These are phyloP conservation scores for Ectemnius cavifrons DNA, from an alignment of 2,888 invertebrate genomes.

Conservation along the genomic window DNA sequence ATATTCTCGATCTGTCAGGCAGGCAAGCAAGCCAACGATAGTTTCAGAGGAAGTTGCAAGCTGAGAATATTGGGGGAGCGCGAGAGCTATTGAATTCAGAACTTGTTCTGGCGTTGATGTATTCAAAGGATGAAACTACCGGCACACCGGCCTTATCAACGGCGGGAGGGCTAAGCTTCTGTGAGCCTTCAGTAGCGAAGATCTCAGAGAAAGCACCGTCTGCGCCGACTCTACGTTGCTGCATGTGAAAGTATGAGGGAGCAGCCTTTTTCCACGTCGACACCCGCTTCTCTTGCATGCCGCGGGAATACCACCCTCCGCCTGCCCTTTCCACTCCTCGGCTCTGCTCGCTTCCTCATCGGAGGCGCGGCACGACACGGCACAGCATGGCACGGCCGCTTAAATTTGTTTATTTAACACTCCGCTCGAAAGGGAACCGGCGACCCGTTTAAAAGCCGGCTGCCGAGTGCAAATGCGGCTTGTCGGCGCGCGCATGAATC, in stretches of 20 bases:
- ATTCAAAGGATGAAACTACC: not conserved
- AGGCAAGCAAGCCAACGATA: too few species aligned
- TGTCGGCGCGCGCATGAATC: not conserved
- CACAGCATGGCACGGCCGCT: conserved; percentile 16
- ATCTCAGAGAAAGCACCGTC: conserved; percentile 39
- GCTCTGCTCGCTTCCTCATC: conserved; percentile 12
- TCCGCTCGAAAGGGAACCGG: conserved; percentile 27
- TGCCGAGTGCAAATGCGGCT: conserved; percentile 12
- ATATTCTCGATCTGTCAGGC: too few species aligned
- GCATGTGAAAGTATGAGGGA: conserved; percentile 28
- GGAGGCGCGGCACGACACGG: not conserved
- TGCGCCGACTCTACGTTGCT: conserved; percentile 37
- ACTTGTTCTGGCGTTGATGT: too few species aligned
- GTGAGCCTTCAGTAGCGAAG: conserved; percentile 60
- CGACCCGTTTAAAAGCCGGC: conserved; percentile 8
- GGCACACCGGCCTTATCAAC: conserved; percentile 1
- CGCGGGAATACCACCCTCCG: not conserved
- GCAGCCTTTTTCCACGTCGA: conserved; percentile 21
- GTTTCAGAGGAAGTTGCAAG: too few species aligned
- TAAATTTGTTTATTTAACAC: conserved; percentile 62
- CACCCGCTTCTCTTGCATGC: not conserved
- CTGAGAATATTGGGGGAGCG: too few species aligned
- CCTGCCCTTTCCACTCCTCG: not conserved
- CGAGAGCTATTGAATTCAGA: too few species aligned
- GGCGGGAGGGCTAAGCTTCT: conserved; percentile 43